Evolutionary conservation across 2,797 vertebrate species (phyloP).

Genomic region (Protosalanx chinensis): DNA sequence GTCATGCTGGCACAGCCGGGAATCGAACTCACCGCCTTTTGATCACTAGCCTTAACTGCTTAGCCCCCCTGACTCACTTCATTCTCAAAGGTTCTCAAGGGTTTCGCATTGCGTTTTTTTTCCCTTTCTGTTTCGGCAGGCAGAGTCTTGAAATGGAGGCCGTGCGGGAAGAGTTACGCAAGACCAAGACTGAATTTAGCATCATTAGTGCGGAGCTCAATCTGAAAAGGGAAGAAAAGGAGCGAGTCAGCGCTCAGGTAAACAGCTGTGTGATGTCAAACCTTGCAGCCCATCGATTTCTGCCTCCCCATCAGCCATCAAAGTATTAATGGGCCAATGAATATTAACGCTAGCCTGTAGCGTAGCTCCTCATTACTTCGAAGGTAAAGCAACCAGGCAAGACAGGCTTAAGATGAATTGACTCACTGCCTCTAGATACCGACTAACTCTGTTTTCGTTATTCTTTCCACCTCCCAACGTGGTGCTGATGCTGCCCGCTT

Average conservation of each 20-base stretch:
- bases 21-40: no score
- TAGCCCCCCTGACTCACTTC: no score
- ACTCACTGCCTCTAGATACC: conserved; percentile 3
- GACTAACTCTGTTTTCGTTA: conserved; percentile 10
- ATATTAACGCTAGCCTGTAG: neutral
- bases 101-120: neutral
- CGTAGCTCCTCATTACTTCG: neutral
- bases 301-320: neutral
- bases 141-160: conserved; percentile 62
- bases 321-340: neutral
- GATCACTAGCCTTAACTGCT: no score
- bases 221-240: conserved; percentile 52
- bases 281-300: neutral
- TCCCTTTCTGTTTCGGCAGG: conserved; percentile 40
- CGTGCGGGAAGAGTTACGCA: conserved; percentile 53
- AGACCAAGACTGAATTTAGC: conserved; percentile 57
- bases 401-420: neutral
- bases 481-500: neutral
- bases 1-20: no score
- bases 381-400: neutral
- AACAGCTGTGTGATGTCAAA: conserved; percentile 17
- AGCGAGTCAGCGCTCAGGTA: conserved; percentile 64
- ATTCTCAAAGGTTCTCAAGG: neutral
- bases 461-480: conserved; percentile 14
- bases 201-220: conserved; percentile 52